These are phyloP conservation scores for Sardina pilchardus DNA, from an alignment of 2,113 vertebrate genomes.

Conservation along the genomic window DNA sequence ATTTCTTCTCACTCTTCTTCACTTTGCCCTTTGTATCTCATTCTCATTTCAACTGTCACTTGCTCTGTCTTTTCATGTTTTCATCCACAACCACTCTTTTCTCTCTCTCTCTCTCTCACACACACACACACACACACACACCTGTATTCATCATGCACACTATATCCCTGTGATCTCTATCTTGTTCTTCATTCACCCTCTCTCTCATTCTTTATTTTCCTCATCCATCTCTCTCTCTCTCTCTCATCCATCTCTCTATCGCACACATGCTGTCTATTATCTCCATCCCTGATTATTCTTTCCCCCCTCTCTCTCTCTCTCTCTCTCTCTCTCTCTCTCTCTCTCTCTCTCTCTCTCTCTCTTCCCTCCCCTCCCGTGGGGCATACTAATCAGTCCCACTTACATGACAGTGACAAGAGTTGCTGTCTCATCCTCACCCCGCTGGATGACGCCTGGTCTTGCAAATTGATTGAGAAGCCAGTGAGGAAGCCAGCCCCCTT, in stretches of 20 bases:
- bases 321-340: background rate
- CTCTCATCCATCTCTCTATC: background rate
- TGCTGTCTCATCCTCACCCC: background rate
- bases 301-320: background rate
- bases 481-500: background rate
- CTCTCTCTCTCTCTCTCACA: background rate
- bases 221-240: constrained; percentile 1
- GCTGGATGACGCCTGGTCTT: background rate
- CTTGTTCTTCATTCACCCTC: background rate
- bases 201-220: too few species aligned
- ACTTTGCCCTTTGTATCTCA: background rate
- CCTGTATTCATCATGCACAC: background rate
- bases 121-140: background rate
- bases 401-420: constrained; percentile 2
- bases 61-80: background rate
- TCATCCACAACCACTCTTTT: background rate
- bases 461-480: background rate
- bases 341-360: background rate
- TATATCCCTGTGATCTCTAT: background rate
- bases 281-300: background rate
- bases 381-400: constrained; percentile 2
- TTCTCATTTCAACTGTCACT: background rate
- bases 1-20: background rate
- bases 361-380: background rate
- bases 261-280: constrained; percentile 8